Evolutionary conservation across 2,113 vertebrate genomes (phyloP).

Genomic region (Pelecanus crispus): DNA sequence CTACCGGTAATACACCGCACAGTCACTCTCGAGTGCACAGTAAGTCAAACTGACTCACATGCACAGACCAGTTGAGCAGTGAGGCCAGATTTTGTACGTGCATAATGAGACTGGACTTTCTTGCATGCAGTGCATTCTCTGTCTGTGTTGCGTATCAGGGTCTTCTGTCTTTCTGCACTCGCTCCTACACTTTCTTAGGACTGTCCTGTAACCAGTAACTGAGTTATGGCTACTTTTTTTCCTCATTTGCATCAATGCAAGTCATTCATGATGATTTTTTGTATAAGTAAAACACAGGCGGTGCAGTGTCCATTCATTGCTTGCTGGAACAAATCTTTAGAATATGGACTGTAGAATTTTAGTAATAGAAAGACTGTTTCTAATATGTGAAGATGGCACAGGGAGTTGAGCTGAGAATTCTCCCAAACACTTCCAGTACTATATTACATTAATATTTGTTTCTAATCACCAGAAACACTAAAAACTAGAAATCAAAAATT

Average conservation of each 20-base stretch:
- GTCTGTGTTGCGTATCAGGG: not conserved
- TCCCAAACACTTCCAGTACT: not conserved
- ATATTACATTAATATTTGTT: not conserved
- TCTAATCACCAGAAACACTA: not conserved
- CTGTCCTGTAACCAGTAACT: not conserved
- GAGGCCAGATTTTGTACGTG: not conserved
- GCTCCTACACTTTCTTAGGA: not conserved
- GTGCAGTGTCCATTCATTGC: not conserved
- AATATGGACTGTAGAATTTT: not conserved
- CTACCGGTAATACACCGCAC: not conserved
- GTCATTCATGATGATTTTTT: not conserved
- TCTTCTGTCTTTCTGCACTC: not conserved
- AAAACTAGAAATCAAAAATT: not conserved
- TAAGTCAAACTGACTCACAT: not conserved
- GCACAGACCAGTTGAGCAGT: not conserved
- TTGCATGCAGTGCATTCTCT: not conserved
- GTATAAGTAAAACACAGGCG: not conserved
- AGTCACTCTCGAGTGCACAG: not conserved
- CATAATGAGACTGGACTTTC: not conserved
- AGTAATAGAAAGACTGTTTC: not conserved
- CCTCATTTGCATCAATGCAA: not conserved
- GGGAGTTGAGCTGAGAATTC: not conserved
- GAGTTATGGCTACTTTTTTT: not conserved
- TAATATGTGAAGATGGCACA: not conserved
- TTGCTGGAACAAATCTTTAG: not conserved